Conservation (phyloP, 2,797 vertebrate species). For the Sternotherus odoratus region DNA sequence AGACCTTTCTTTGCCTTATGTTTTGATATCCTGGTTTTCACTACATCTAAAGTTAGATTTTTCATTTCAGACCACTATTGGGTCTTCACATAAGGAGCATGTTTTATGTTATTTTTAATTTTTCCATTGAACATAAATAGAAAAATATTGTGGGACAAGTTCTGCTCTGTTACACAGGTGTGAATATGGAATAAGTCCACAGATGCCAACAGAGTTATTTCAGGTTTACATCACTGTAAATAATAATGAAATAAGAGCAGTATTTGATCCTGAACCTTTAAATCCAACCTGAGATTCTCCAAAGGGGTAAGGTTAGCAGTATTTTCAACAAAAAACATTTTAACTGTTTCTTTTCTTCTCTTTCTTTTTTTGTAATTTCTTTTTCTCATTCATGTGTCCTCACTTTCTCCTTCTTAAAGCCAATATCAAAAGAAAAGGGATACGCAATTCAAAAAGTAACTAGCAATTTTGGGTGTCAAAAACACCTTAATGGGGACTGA, state of each 20-base stretch:
- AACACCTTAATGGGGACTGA: neutral
- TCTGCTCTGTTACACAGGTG: neutral
- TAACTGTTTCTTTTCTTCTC: neutral
- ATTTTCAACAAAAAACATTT: neutral
- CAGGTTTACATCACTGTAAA: neutral
- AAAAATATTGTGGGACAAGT: neutral
- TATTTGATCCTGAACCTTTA: neutral
- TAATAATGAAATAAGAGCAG: neutral
- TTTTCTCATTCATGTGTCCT: neutral
- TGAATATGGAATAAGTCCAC: neutral
- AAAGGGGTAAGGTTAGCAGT: neutral
- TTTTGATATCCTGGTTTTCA: neutral
- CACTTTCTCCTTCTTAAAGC: neutral
- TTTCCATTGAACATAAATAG: neutral
- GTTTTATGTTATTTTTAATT: neutral
- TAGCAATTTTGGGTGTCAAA: neutral
- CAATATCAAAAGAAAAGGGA: neutral
- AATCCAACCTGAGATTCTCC: neutral
- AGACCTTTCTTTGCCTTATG: neutral
- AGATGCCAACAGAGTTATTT: neutral
- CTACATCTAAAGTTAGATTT: neutral
- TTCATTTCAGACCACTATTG: neutral
- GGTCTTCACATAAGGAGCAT: neutral
- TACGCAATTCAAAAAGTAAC: neutral
- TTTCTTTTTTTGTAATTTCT: neutral